Conservation (phyloP, 1,140 invertebrate species). For the Adelges cooleyi region DNA sequence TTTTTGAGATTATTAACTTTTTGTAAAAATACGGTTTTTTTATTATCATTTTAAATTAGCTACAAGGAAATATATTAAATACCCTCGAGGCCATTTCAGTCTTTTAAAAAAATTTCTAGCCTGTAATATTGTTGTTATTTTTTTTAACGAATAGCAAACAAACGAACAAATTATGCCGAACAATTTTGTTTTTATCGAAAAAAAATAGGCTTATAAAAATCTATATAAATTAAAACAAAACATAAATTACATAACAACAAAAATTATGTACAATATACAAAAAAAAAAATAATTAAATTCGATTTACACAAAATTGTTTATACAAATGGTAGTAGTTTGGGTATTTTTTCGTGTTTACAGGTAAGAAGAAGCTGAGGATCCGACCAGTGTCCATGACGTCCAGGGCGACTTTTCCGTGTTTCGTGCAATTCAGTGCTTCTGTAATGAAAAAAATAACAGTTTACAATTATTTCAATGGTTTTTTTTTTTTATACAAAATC, state of each 20-base stretch:
- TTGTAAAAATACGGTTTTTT: constrained; percentile 26
- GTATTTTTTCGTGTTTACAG: constrained; percentile 16
- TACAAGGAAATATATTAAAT: constrained; percentile 19
- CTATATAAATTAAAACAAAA: constrained; percentile 25
- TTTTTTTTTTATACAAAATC: too few relatives aligned
- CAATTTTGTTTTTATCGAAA: not conserved
- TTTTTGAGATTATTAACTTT: constrained; percentile 1
- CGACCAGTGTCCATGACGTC: not conserved
- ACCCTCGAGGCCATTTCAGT: constrained; percentile 24
- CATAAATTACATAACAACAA: constrained; percentile 17
- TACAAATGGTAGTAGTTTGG: not conserved
- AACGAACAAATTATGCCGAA: not conserved
- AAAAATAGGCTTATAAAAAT: constrained; percentile 17
- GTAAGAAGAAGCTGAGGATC: constrained; percentile 10
- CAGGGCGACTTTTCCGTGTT: not conserved
- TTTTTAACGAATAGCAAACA: constrained; percentile 5
- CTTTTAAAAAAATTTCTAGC: constrained; percentile 27
- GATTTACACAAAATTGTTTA: constrained; percentile 13
- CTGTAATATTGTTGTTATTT: constrained; percentile 13
- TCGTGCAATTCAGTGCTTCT: not conserved
- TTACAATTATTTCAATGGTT: not conserved
- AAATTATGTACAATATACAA: constrained; percentile 20
- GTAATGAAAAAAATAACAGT: not conserved
- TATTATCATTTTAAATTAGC: too few relatives aligned
- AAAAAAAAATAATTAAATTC: too few relatives aligned